Evolutionary conservation across 2,888 invertebrate species (phyloP).

Genomic region (Melanostoma mellinum): DNA sequence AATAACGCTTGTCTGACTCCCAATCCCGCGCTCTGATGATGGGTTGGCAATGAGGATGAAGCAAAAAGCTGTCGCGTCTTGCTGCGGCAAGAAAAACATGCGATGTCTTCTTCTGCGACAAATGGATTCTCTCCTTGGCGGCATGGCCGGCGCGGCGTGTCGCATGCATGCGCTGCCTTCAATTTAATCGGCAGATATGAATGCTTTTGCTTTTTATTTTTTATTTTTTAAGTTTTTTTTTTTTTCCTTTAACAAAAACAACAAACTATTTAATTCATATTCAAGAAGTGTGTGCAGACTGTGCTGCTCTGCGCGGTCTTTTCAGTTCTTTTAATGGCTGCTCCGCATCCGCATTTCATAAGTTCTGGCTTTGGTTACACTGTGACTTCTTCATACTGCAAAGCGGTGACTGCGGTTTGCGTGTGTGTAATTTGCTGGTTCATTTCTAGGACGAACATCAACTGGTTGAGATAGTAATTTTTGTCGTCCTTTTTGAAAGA

Average conservation of each 20-base stretch:
- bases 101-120: slow-evolving; percentile 40
- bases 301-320: slow-evolving; percentile 38
- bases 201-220: slow-evolving; percentile 18
- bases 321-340: slow-evolving; percentile 58
- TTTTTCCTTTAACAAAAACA: slow-evolving; percentile 16
- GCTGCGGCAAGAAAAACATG: slow-evolving; percentile 38
- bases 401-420: slow-evolving; percentile 36
- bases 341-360: slow-evolving; percentile 63
- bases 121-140: not conserved
- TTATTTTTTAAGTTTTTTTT: too few relatives aligned
- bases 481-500: slow-evolving; percentile 37
- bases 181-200: slow-evolving; percentile 55
- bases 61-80: slow-evolving; percentile 66
- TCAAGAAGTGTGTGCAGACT: slow-evolving; percentile 51
- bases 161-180: slow-evolving; percentile 47
- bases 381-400: not conserved
- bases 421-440: slow-evolving; percentile 11
- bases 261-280: slow-evolving; percentile 66
- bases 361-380: slow-evolving; percentile 17
- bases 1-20: slow-evolving; percentile 77
- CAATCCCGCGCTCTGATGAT: slow-evolving; percentile 70
- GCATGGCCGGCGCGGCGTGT: not conserved
- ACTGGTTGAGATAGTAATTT: slow-evolving; percentile 21
- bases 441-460: slow-evolving; percentile 30
- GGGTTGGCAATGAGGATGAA: slow-evolving; percentile 11